Base-by-base conservation (phyloP, 2,888 invertebrate genomes). In the Esperia sulphurella region DNA sequence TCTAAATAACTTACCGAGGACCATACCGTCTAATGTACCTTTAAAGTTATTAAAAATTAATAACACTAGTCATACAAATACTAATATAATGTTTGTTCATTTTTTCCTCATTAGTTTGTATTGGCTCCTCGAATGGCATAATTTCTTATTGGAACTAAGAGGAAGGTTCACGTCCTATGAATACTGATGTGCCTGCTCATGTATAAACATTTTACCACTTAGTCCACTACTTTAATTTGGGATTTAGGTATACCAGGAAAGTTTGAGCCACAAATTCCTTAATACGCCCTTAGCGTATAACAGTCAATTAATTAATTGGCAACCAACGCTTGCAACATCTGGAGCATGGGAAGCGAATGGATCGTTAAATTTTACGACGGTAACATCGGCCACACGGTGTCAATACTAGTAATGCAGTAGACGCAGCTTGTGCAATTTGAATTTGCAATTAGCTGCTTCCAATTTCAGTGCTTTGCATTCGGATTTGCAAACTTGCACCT, bases 241-340 rank as follows among this genome's bases (percentile, higher is more conserved):
- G 12, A 12, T 35, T 10, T 35, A 10, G n/a, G n/a, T n/a, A n/a
- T n/a, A n/a, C n/a, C n/a, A n/a, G 21, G 21, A 21, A 21, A 21
- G 21, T 21, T 21, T 21, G 21, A 21, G 21, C 21, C 21, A 21
- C 5, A 21, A 21, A 21, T 21, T 21, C 35, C 35, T 12, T 35
- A 35, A 35, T n/a, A 10, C 35, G 35, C 38, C 8, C 12, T 5
- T 31, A 31, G 31, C 31, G 5, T 8, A 2, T 31, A 7, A 29
- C 38, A 40, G 31, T 33, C 21, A 41, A 41, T 46, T 46, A 46
- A 46, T 46, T 46, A 75, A 80, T 84, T 70, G 81, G 75, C 75
- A 77, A 68, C 73, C 72, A 79, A 79, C 79, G 71, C 73, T 81
- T 69, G 71, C 35, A 35, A 71, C 71, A 71, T 63, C 85, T 85